phyloP scores from a whole-genome alignment of 2,888 invertebrate species.

The Chrysodeixis includens region DNA sequence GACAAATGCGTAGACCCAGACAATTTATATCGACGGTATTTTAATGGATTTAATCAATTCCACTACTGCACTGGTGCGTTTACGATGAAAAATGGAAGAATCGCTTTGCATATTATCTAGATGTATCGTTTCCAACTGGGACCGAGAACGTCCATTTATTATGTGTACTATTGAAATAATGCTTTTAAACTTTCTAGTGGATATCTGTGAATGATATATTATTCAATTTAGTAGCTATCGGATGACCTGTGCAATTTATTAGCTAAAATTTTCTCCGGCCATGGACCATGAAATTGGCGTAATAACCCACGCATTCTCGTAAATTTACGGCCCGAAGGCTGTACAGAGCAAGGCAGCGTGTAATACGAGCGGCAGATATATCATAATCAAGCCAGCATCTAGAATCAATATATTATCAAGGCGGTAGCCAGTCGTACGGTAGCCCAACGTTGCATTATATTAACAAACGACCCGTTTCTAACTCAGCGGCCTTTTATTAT shows the following conservation, averaged over 20 bases:
- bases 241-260: conserved; percentile 54
- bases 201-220: conserved; percentile 48
- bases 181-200: conserved; percentile 56
- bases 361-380: conserved; percentile 67
- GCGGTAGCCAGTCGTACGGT: conserved; percentile 64
- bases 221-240: conserved; percentile 41
- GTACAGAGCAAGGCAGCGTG: conserved; percentile 51
- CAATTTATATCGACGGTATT: conserved; percentile 75
- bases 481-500: conserved; percentile 62
- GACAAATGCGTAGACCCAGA: conserved; percentile 74
- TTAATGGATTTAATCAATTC: conserved; percentile 79
- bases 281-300: conserved; percentile 61
- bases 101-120: conserved; percentile 69
- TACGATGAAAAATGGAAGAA: conserved; percentile 74
- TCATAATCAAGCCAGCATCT: conserved; percentile 72
- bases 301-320: conserved; percentile 62
- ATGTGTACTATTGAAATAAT: conserved; percentile 57
- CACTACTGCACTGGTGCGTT: conserved; percentile 60
- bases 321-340: conserved; percentile 62
- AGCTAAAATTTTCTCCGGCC: conserved; percentile 57
- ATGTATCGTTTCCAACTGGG: conserved; percentile 61
- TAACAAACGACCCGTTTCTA: conserved; percentile 66
- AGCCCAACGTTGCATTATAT: conserved; percentile 64
- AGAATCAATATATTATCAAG: conserved; percentile 67
- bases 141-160: conserved; percentile 61